phyloP scores from a whole-genome alignment of 2,888 invertebrate species.

The Dryobotodes eremita region DNA sequence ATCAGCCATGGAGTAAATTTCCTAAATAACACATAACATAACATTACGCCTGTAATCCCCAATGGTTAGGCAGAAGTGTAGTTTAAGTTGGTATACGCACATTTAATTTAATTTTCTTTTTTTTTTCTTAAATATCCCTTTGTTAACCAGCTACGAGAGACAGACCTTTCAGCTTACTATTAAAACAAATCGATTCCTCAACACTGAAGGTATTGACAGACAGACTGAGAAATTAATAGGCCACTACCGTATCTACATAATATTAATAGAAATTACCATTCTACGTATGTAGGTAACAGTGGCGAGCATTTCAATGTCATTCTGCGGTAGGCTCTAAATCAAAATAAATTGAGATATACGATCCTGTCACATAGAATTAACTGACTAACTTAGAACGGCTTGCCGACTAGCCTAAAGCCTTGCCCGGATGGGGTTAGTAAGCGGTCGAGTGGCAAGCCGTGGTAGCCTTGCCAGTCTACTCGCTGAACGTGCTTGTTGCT shows the following conservation, averaged over 20 bases:
- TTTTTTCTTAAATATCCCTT: background rate
- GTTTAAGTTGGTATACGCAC: background rate
- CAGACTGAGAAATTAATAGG: background rate
- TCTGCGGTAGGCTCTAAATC: slow-evolving; percentile 68
- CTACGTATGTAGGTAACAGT: slow-evolving; percentile 32
- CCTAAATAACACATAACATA: background rate
- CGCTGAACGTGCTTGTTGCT: background rate
- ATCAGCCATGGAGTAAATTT: background rate
- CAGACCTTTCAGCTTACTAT: background rate
- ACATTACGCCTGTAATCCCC: no score
- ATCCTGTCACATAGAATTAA: slow-evolving; percentile 68
- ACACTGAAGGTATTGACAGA: background rate
- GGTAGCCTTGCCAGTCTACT: background rate
- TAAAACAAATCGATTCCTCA: background rate
- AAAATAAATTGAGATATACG: slow-evolving; percentile 74
- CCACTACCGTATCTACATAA: slow-evolving; percentile 3
- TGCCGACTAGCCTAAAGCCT: slow-evolving; percentile 49
- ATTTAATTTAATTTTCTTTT: rapidly evolving
- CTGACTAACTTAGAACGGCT: slow-evolving; percentile 66
- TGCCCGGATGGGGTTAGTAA: slow-evolving; percentile 43
- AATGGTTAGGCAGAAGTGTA: no score
- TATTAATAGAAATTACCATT: slow-evolving; percentile 35
- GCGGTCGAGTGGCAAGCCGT: slow-evolving; percentile 3
- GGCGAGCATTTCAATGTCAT: slow-evolving; percentile 64
- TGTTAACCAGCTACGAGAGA: background rate